Percentiles rank a stretch among this genome's conserved stretches.
phyloP scores from a whole-genome alignment of 2,113 vertebrate genomes.

The Notarius lentiginosus region DNA sequence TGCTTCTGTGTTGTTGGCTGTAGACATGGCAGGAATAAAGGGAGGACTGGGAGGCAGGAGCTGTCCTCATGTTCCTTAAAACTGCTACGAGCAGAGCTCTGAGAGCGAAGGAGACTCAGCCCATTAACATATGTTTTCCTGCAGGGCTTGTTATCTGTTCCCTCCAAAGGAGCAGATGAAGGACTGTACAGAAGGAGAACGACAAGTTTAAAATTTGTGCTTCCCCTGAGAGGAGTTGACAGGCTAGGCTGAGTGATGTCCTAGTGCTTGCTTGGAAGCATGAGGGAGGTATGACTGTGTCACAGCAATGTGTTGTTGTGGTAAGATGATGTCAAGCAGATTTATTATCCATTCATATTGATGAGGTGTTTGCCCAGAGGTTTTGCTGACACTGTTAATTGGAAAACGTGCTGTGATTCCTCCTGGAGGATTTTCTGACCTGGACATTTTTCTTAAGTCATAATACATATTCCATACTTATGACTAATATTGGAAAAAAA shows the following conservation, averaged over 20 bases:
- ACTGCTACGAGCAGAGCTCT: background rate
- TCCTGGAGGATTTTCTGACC: background rate
- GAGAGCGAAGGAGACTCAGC: constrained; percentile 2
- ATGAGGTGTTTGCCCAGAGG: constrained; percentile 26
- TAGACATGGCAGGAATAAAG: constrained; percentile 44
- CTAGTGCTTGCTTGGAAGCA: constrained; percentile 66
- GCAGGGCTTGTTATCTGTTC: constrained; percentile 35
- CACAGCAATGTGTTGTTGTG: constrained; percentile 43
- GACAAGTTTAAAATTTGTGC: constrained; percentile 29
- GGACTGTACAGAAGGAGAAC: constrained; percentile 23
- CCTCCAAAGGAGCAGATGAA: constrained; percentile 22
- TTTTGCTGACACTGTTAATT: constrained; percentile 48
- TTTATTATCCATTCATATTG: constrained; percentile 52
- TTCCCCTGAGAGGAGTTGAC: constrained; percentile 14
- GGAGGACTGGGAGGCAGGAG: background rate
- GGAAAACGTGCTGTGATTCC: constrained; percentile 27
- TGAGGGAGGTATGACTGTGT: constrained; percentile 47
- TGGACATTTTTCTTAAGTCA: constrained; percentile 8
- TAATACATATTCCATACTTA: constrained; percentile 19
- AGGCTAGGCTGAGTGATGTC: constrained; percentile 50
- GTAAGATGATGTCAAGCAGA: constrained; percentile 46
- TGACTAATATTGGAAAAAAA: background rate
- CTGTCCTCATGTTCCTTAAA: constrained; percentile 1
- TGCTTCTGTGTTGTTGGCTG: constrained; percentile 64
- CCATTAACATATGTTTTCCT: constrained; percentile 35